These are phyloP conservation scores for Drosophila ohnishii DNA, from an alignment of 1,140 invertebrate species.

Conservation along the genomic window DNA sequence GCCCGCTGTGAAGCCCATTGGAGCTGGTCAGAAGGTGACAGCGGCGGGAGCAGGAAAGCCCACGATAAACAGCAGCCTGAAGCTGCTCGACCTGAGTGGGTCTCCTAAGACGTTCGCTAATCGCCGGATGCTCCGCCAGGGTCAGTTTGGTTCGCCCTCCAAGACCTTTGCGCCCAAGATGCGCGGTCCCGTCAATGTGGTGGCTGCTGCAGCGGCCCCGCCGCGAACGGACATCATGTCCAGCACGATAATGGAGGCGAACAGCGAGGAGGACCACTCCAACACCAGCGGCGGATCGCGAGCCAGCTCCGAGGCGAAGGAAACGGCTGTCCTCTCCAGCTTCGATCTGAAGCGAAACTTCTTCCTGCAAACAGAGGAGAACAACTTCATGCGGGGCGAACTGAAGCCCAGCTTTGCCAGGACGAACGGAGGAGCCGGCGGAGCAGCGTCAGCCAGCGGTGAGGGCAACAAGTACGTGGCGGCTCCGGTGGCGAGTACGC, in stretches of 20 bases:
- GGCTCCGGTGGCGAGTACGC: conserved; percentile 36
- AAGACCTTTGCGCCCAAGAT: conserved; percentile 86
- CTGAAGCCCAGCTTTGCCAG: conserved; percentile 69
- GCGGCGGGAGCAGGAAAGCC: conserved; percentile 47
- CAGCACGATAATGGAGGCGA: conserved; percentile 92
- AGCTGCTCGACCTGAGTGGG: conserved; percentile 85
- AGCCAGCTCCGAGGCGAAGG: conserved; percentile 44
- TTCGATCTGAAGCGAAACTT: conserved; percentile 81
- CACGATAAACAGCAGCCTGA: conserved; percentile 81
- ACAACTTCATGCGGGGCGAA: conserved; percentile 83
- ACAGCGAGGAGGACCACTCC: conserved; percentile 87
- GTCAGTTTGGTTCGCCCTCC: conserved; percentile 84
- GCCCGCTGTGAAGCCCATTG: neutral
- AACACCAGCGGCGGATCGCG: conserved; percentile 66
- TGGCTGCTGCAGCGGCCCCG: conserved; percentile 88
- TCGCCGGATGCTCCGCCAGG: conserved; percentile 85
- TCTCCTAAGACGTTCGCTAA: conserved; percentile 87
- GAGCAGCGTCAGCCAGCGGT: conserved; percentile 5
- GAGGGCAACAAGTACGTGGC: conserved; percentile 61
- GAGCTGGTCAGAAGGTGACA: conserved; percentile 19
- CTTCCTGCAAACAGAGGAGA: conserved; percentile 82
- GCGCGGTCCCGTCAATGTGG: conserved; percentile 83
- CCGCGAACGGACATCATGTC: conserved; percentile 91
- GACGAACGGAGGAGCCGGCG: conserved; percentile 26
- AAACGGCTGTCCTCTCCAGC: conserved; percentile 38